Evolutionary conservation across 2,797 vertebrate species (phyloP), one percentile per base, ranked within the genome.

Genomic region (Macropodus opercularis): DNA sequence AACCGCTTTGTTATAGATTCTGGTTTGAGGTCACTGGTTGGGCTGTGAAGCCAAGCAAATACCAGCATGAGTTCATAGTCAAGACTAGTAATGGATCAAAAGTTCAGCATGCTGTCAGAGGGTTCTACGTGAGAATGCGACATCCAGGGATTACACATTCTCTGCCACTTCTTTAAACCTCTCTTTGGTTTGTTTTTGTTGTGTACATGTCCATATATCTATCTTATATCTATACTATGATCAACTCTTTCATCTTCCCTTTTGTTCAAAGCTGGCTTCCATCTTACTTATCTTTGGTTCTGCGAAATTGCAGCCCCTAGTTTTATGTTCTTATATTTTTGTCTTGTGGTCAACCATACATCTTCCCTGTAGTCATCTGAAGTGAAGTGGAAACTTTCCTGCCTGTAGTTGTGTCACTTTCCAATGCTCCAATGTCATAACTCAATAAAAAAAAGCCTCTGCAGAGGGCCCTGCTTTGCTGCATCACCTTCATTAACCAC

Each of bases 401-500:
- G 54, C 57, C 65, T 48, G 67, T 63, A 71, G 64, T 55, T 24
- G 22, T 68, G 74, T 75, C 80, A 40, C 58, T 75, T 79, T 75
- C 72, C 77, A 72, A 80, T 79, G 80, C 81, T 77, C 54, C 48
- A 0, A 51, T 7, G 60, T 73, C 78, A 73, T 83, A 85, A 85
- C 80, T 87, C 83, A 83, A 63, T 65, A 61, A 77, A 32, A 31
- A 35, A 36, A 36, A 36, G 43, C 35, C 44, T 73, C 66, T 29
- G 65, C 63, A 38, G 72, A 64, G 69, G 71, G 69, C 76, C 78
- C 74, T 52, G 75, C 74, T 63, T 71, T 69, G 72, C 75, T 44
- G 75, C 81, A 77, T 79, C 78, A 72, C 85, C 77, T 84, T 80
- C 77, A 84, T 84, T 81, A 82, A 75, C 75, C 75, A 63, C 76